Evolutionary conservation across 2,113 vertebrate species (phyloP), one percentile per base, ranked within the genome.

Genomic region (Caranx melampygus): DNA sequence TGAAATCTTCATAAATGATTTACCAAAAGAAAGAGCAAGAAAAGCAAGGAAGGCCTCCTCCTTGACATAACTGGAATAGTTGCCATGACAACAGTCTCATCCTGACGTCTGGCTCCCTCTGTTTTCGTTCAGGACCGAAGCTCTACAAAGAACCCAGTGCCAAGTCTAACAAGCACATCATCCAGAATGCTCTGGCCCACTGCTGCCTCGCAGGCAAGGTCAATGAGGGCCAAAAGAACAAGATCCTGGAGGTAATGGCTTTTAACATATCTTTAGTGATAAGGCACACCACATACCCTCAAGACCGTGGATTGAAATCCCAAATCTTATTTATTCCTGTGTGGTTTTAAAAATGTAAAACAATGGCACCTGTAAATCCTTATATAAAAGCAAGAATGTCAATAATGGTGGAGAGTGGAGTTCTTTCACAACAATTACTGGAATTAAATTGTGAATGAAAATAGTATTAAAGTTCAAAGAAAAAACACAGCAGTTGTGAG

Each of bases 151-250:
- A 99, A 91, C 98, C 98, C 49, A 99, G 98, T 90, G 97, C 98
- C 89, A 99, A 99, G 93, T 99, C 98, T 52, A 99, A 99, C 91
- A 99, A 99, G 79, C 97, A 99, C 81, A 99, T 99, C 33, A 98
- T 99, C 90, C 98, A 99, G 79, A 99, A 99, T 67, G 98, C 98
- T 0, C 88, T 99, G 85, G 94, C 97, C 60, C 96, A 99, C 90
- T 99, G 98, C 94, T 99, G 98, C 92, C 92, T 99, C 90, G 98
- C 98, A 84, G 98, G 98, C 67, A 99, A 97, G 93, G 98, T 99
- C 78, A 99, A 99, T 58, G 98, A 99, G 94, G 97, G 96, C 66
- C 98, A 97, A 90, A 99, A 99, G 95, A 98, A 97, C 90, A 99
- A 97, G 89, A 99, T 99, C 91, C 81, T 99, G 85, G 98, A 99